These are phyloP conservation scores for Alentia gelatinosa DNA, from an alignment of 2,888 invertebrate species.

Conservation along the genomic window DNA sequence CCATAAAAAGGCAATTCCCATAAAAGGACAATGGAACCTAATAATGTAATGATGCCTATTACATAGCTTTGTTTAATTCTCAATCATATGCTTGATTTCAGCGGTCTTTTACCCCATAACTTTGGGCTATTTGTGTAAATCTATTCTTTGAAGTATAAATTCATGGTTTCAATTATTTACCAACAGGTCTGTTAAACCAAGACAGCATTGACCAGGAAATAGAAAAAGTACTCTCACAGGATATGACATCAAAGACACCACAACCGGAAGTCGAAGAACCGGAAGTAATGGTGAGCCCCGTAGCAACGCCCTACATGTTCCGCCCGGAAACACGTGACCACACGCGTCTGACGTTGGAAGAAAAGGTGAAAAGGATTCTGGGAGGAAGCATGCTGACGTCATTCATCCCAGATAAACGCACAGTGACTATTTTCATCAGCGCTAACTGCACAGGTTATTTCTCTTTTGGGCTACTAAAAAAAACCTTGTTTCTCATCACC, in stretches of 20 bases:
- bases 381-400: conserved; percentile 69
- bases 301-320: conserved; percentile 50
- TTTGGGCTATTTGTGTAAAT: too few species aligned
- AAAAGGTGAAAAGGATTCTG: conserved; percentile 69
- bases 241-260: neutral
- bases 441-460: conserved; percentile 71
- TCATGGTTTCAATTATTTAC: neutral
- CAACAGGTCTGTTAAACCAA: neutral
- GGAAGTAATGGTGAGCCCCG: conserved; percentile 49
- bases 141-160: too few species aligned
- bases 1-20: too few species aligned
- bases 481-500: too few species aligned
- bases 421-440: conserved; percentile 70
- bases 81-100: too few species aligned
- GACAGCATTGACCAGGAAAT: neutral
- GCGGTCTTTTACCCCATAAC: too few species aligned
- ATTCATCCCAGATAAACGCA: conserved; percentile 69
- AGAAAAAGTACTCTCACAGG: neutral
- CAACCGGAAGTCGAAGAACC: neutral
- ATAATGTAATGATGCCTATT: too few species aligned
- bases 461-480: too few species aligned
- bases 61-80: too few species aligned
- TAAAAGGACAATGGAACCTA: too few species aligned
- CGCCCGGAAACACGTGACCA: conserved; percentile 43
- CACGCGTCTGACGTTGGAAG: conserved; percentile 62